These are phyloP conservation scores for Epirrhoe tristata DNA, from an alignment of 2,888 invertebrate species.

Conservation along the genomic window DNA sequence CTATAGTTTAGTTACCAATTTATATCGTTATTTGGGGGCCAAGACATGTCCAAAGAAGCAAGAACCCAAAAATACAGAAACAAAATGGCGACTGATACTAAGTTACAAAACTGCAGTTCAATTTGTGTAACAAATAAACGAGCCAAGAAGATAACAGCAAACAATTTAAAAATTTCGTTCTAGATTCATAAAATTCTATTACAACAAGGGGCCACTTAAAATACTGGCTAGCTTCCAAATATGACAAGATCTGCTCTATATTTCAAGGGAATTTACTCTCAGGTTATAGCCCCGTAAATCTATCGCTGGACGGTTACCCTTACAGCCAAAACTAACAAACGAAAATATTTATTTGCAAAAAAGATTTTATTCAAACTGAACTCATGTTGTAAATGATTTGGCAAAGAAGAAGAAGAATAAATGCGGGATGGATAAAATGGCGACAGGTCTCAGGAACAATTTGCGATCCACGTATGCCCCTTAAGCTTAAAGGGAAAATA, in stretches of 20 bases:
- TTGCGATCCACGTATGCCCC: too few species aligned
- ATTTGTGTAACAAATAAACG: background rate
- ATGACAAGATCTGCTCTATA: conserved; percentile 24
- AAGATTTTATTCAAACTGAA: background rate
- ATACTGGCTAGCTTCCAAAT: conserved; percentile 26
- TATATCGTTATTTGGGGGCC: too few species aligned
- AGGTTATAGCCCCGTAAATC: conserved; percentile 4
- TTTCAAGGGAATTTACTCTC: conserved; percentile 12
- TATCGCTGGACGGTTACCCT: conserved; percentile 5
- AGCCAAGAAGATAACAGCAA: conserved; percentile 31
- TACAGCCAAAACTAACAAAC: conserved; percentile 11
- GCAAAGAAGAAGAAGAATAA: too few species aligned
- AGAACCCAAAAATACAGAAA: background rate
- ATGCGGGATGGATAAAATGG: too few species aligned
- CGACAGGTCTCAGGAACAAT: too few species aligned
- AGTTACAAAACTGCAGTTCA: background rate
- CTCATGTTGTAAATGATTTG: too few species aligned
- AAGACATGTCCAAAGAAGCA: too few species aligned
- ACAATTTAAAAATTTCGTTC: conserved; percentile 10
- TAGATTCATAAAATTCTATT: conserved; percentile 30
- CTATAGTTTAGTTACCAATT: too few species aligned
- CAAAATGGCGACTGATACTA: too few species aligned
- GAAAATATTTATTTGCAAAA: background rate
- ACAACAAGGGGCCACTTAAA: conserved; percentile 27
- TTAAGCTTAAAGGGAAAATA: too few species aligned